These are phyloP conservation scores for Takifugu ocellatus DNA, from an alignment of 2,797 vertebrate genomes.

Conservation along the genomic window DNA sequence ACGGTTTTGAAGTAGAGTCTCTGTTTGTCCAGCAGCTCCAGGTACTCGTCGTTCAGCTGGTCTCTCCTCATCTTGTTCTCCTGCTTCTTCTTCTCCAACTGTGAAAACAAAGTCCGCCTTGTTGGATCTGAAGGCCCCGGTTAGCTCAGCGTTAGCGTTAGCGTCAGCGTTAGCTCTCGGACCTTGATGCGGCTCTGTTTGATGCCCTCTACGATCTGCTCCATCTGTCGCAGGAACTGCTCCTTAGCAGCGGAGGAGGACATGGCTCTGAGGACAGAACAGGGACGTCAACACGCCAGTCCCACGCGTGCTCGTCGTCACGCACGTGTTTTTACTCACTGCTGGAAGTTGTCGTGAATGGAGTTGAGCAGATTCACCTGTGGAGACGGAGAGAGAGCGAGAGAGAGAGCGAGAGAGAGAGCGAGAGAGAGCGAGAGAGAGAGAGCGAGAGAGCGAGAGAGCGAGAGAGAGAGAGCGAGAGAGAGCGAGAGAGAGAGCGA, in stretches of 20 bases:
- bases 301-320: not conserved
- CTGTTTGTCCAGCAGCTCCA: slow-evolving; percentile 95
- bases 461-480: too few species aligned
- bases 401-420: too few species aligned
- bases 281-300: not conserved
- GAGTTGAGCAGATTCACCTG: slow-evolving; percentile 96
- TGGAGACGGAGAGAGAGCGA: not conserved
- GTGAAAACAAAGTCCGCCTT: not conserved
- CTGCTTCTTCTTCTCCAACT: slow-evolving; percentile 99
- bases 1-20: slow-evolving; percentile 98
- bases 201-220: slow-evolving; percentile 98
- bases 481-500: too few species aligned
- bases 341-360: slow-evolving; percentile 96
- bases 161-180: slow-evolving; percentile 1
- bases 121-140: not conserved
- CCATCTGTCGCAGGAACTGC: slow-evolving; percentile 97
- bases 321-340: slow-evolving; percentile 79
- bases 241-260: slow-evolving; percentile 88
- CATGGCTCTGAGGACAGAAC: slow-evolving; percentile 84
- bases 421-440: too few species aligned
- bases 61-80: slow-evolving; percentile 99
- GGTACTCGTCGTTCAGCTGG: slow-evolving; percentile 93
- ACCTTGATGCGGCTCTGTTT: slow-evolving; percentile 96
- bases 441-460: too few species aligned
- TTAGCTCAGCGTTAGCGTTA: not conserved